These are phyloP conservation scores for Whitmania pigra DNA, from an alignment of 1,140 invertebrate genomes.

Conservation along the genomic window DNA sequence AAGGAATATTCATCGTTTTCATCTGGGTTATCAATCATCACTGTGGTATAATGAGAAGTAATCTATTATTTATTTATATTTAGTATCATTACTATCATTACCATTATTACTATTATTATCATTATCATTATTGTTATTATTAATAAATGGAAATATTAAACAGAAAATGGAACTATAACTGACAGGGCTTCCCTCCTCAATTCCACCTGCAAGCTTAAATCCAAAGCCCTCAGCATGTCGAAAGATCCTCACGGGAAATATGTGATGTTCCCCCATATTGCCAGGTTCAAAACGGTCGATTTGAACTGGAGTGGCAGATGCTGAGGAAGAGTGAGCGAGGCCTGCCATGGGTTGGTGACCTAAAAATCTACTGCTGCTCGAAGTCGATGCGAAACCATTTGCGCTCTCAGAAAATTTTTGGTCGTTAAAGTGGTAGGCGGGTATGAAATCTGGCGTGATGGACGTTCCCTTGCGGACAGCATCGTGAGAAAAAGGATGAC, in stretches of 20 bases:
- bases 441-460: constrained; percentile 25
- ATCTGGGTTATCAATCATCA: constrained; percentile 13
- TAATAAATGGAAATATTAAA: too few relatives aligned
- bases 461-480: too few relatives aligned
- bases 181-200: constrained; percentile 88
- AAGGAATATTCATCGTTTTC: constrained; percentile 40
- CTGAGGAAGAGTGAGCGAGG: background rate
- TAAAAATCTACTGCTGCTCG: background rate
- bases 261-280: constrained; percentile 19
- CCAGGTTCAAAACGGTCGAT: background rate
- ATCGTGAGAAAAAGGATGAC: background rate
- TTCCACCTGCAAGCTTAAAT: constrained; percentile 93
- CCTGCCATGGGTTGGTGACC: background rate
- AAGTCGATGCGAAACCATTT: too few relatives aligned
- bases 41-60: background rate
- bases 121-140: too few relatives aligned
- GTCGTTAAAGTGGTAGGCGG: background rate
- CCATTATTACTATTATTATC: too few relatives aligned
- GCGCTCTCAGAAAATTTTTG: too few relatives aligned
- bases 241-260: constrained; percentile 60
- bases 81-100: too few relatives aligned
- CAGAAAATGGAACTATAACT: constrained; percentile 8
- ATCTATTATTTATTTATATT: too few relatives aligned
- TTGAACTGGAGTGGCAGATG: background rate
- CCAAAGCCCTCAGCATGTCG: constrained; percentile 81